phyloP scores from a whole-genome alignment of 2,888 invertebrate genomes.

The Liodrosophila aerea region DNA sequence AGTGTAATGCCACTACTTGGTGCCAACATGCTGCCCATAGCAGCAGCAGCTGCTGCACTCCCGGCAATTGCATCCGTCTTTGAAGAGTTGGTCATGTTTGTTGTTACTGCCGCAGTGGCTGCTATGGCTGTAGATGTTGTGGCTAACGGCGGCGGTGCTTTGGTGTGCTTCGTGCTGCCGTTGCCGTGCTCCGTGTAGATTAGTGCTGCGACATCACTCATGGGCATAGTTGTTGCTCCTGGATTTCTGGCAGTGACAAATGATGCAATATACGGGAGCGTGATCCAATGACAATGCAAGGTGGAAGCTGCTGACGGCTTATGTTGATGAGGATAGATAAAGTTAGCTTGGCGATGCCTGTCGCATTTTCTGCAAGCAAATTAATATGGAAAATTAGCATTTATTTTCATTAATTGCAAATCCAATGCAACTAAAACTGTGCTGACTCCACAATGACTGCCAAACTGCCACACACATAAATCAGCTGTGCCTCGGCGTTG shows the following conservation, averaged over 20 bases:
- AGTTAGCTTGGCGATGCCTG: conserved; percentile 55
- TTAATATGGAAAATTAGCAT: no score
- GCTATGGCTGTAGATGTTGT: conserved; percentile 4
- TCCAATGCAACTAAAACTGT: conserved; percentile 25
- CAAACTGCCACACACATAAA: conserved; percentile 12
- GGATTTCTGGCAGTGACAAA: conserved; percentile 24
- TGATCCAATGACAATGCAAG: conserved; percentile 38
- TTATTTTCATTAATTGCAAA: no score
- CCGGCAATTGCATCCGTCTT: conserved; percentile 42
- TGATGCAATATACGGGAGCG: conserved; percentile 19
- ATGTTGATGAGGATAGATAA: conserved; percentile 53
- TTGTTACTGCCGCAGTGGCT: conserved; percentile 20
- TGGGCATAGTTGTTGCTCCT: conserved; percentile 49
- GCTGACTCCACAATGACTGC: no score
- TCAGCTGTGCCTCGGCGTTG: conserved; percentile 37
- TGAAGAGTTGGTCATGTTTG: conserved; percentile 51
- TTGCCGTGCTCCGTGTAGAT: conserved; percentile 58
- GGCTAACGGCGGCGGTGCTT: conserved; percentile 11
- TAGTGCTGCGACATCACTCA: conserved; percentile 61
- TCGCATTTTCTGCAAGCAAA: conserved; percentile 45
- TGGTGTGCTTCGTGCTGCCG: conserved; percentile 45
- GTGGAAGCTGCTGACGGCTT: conserved; percentile 44
- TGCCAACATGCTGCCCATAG: conserved; percentile 39
- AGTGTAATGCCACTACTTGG: conserved; percentile 32
- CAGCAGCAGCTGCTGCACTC: conserved; percentile 23